phyloP scores from a whole-genome alignment of 2,888 invertebrate species.

The Sialis lutaria region DNA sequence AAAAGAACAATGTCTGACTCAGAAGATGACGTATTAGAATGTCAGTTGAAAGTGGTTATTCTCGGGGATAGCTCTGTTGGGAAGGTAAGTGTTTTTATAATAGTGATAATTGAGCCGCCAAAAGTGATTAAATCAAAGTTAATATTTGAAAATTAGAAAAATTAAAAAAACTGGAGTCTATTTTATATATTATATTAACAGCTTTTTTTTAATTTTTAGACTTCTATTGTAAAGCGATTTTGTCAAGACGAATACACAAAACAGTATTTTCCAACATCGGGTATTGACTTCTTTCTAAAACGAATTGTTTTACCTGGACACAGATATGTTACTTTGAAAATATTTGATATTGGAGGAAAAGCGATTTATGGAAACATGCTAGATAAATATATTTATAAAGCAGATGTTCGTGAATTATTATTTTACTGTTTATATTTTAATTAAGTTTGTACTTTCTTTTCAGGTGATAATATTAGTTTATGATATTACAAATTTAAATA shows the following conservation, averaged over 20 bases:
- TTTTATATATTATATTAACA: not conserved
- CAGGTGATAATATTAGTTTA: constrained; percentile 66
- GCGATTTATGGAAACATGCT: constrained; percentile 63
- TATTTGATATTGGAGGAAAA: constrained; percentile 75
- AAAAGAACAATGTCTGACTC: constrained; percentile 39
- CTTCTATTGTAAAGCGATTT: constrained; percentile 43
- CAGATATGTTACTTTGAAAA: constrained; percentile 47
- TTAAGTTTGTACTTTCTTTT: constrained; percentile 14
- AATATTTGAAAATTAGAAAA: not conserved
- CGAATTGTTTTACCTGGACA: constrained; percentile 35
- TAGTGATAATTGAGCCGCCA: too few species aligned
- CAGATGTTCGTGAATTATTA: constrained; percentile 29
- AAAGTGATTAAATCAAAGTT: too few species aligned
- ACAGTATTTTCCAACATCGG: constrained; percentile 44
- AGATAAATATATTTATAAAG: constrained; percentile 50
- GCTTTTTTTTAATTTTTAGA: constrained; percentile 24
- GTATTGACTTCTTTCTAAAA: constrained; percentile 56
- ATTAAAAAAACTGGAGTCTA: not conserved
- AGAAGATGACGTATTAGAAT: constrained; percentile 37
- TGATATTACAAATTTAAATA: constrained; percentile 63
- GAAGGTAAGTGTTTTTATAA: constrained; percentile 42
- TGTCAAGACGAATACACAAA: constrained; percentile 46
- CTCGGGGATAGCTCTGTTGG: constrained; percentile 68
- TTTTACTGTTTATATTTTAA: not conserved
- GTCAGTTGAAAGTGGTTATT: constrained; percentile 57